Evolutionary conservation across 2,797 vertebrate species (phyloP), one percentile per base, ranked within the genome.

Genomic region (Platalea minor): DNA sequence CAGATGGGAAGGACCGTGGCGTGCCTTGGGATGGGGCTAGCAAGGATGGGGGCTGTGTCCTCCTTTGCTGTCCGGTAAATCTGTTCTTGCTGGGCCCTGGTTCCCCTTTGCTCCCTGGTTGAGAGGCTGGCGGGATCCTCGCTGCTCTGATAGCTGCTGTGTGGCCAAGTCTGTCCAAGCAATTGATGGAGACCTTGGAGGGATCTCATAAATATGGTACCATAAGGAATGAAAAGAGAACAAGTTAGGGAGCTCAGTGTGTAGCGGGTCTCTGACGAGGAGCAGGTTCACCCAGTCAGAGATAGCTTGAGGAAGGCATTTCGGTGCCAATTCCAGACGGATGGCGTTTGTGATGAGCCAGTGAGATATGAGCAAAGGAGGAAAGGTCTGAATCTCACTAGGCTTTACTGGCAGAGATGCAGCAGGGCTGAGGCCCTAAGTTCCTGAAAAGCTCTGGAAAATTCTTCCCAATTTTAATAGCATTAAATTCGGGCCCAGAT

Each of bases 21-120:
- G 1, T 84, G 31, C 29, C 72, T 64, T 72, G 39, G 41, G 31
- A 35, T 17, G 61, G 37, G 25, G 17, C 48, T 74, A 11, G 41
- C 0, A 0, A 74, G 65, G 37, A 9, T n/a, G 23, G 48, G 53
- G 39, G 45, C 54, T 72, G 0, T 0, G 0, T 48, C 29, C 28
- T 64, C 7, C 61, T 50, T 59, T 60, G 81, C 46, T 74, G 8
- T 37, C 59, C 4, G 2, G 63, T 59, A 79, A 61, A 69, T 74
- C 29, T 73, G 59, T 65, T 46, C 46, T 70, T 89, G 33, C 24
- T 60, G 79, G 26, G 41, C 29, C 45, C 78, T 43, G 12, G 11
- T 48, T 85, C 16, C 43, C 20, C 48, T 31, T 24, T 37, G n/a
- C 53, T 86, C 57, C 61, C 35, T 84, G 59, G 17, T 54, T 1